Conservation (phyloP, 2,888 invertebrate species). For the Leucophenga maculata region DNA sequence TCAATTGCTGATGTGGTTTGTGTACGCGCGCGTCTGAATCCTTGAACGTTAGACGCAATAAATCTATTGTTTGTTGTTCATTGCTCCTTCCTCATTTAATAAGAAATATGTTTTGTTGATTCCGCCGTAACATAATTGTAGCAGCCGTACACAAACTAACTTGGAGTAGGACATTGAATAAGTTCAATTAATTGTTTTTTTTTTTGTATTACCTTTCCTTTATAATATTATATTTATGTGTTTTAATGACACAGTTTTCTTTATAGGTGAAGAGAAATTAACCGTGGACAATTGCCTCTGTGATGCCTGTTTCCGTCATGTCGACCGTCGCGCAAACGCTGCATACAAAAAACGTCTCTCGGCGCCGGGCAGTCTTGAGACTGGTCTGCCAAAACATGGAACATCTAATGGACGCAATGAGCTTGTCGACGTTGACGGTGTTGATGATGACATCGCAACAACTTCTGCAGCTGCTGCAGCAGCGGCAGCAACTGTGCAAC, state of each 20-base stretch:
- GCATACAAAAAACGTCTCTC: constrained; percentile 77
- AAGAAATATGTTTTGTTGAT: too few species aligned
- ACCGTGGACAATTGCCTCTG: constrained; percentile 89
- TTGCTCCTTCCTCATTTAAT: too few species aligned
- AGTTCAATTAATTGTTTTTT: not conserved
- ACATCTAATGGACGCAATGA: constrained; percentile 38
- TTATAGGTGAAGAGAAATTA: constrained; percentile 83
- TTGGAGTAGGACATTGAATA: too few species aligned
- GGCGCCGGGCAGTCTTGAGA: constrained; percentile 45
- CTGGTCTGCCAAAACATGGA: not conserved
- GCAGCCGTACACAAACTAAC: too few species aligned
- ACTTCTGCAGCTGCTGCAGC: constrained; percentile 31
- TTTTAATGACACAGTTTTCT: constrained; percentile 9
- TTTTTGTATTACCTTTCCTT: not conserved
- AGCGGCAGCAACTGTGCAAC: constrained; percentile 32
- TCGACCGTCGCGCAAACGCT: constrained; percentile 85
- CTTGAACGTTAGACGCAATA: too few species aligned
- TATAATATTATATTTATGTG: not conserved
- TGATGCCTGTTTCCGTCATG: constrained; percentile 89
- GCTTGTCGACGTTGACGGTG: constrained; percentile 26
- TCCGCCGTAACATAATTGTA: too few species aligned
- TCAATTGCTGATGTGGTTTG: too few species aligned
- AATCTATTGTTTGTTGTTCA: too few species aligned
- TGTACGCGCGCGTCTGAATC: too few species aligned
- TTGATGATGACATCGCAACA: constrained; percentile 41